Evolutionary conservation across 1,140 invertebrate species (phyloP), one percentile per base, ranked within the genome.

Genomic region (Papilio helenus): DNA sequence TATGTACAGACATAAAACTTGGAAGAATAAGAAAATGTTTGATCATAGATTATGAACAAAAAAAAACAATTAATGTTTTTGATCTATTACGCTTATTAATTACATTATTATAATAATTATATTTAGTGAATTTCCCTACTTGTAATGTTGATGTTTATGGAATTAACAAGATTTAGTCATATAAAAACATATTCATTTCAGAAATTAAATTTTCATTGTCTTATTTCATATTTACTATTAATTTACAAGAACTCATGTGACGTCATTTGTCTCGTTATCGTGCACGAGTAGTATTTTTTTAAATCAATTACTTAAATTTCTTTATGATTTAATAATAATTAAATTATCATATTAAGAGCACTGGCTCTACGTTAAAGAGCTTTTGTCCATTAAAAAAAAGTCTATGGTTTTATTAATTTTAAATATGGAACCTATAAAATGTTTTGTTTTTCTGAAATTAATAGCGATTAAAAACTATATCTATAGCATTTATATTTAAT

Each of bases 71-170:
- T 86, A 94, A 93, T 92, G 93, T 94, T 65, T 90, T 93, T 94
- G 90, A 94, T 94, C 93, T 94, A 94, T 92, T 94, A 94, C 93
- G 93, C 93, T 94, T 94, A 94, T 93, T 94, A 94, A 93, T 93
- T 92, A 92, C 88, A 92, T 90, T 92, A 90, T 86, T 86, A 84
- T 82, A 84, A 90, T 89, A 89, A 87, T 86, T 87, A 82, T 91
- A 91, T 92, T 91, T 90, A 93, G 88, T 92, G 84, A 90, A 89
- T 88, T 77, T 89, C 88, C 88, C 83, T 89, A 90, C 85, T 85
- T 89, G 82, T 92, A 92, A 93, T 87, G 84, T 92, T 92, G 89
- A 87, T 93, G 89, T 93, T 86, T 89, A 88, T 83, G 81, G 82
- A 26, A 79, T 81, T 82, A 83, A 85, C 55, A 76, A 58, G 46